A percentile compares a stretch with the other conserved stretches of the same genome.
Conservation (phyloP, 2,113 vertebrate species). For the Pogona vitticeps region DNA sequence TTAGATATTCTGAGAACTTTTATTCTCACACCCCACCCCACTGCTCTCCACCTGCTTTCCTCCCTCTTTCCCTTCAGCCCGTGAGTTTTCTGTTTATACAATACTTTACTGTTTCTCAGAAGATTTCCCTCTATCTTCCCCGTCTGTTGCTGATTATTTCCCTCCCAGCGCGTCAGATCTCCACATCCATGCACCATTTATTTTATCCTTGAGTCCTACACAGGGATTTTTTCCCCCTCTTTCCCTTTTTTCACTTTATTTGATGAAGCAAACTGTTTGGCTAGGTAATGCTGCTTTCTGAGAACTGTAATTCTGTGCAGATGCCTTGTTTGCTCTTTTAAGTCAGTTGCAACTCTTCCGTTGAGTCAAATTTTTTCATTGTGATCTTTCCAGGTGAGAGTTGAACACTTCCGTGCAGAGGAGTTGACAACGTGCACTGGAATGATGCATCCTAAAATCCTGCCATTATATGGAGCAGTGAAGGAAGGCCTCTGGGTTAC, state of each 20-base stretch:
- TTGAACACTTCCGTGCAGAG: conserved; percentile 87
- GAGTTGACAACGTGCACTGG: conserved; percentile 91
- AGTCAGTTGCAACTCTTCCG: too few relatives aligned
- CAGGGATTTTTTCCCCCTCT: background rate
- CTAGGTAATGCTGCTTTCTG: background rate
- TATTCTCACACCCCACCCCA: background rate
- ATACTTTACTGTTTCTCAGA: background rate
- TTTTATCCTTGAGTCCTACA: background rate
- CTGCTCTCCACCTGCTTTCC: background rate
- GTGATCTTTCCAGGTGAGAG: conserved; percentile 76
- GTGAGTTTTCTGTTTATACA: too few relatives aligned
- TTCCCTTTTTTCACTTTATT: background rate
- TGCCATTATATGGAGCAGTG: conserved; percentile 92
- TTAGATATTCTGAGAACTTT: background rate
- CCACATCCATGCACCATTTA: background rate
- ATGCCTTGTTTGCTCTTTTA: background rate
- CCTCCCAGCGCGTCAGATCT: background rate
- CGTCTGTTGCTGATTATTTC: background rate
- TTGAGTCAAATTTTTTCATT: background rate
- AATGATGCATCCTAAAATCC: conserved; percentile 84
- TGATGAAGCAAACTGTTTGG: background rate
- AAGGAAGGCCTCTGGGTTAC: conserved; percentile 88
- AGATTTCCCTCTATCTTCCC: background rate
- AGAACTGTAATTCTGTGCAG: background rate
- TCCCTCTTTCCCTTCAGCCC: background rate